Evolutionary conservation across 2,888 invertebrate species (phyloP), one percentile per base, ranked within the genome.

Genomic region (Ochlodes sylvanus): DNA sequence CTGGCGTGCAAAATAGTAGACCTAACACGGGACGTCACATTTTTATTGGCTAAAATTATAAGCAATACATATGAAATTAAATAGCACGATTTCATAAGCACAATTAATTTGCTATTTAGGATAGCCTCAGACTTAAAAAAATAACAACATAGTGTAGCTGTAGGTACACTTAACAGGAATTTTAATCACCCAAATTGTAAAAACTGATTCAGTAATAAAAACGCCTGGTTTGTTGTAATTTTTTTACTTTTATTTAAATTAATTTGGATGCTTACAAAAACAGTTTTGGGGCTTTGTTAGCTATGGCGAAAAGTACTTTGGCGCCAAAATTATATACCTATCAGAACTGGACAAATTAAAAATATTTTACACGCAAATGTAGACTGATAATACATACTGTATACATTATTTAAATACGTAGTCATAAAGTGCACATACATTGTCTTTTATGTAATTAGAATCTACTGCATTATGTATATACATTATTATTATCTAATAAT

Each of bases 1-100:
- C 10, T 64, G 42, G 64, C 64, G 64, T 64, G 64, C 44, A 47
- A 61, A 60, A 60, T 47, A 44, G 14, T 52, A 12, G 21, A 14
- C 52, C 21, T 10, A 3, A 14, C 14, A 12, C 9, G n/a, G n/a
- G n/a, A 38, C 38, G 12, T 38, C 38, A 38, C 38, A 38, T 38
- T 38, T 12, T 38, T 38, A 52, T 27, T 3, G 10, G 7, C 12
- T 12, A 52, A 9, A 21, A 21, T 21, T 12, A 14, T 52, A 7
- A 15, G 12, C 21, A 21, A 12, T 21, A 21, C 52, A 12, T 7
- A 54, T 54, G 7, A 54, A 54, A 54, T 54, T 7, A 32, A 54
- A 32, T 54, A 54, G 54, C 54, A 54, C 54, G 32, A 7, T 27
- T 14, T 54, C 32, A 54, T n/a, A 54, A 27, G 14, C 21, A 32